These are phyloP conservation scores for Drosophila burlai DNA, from an alignment of 1,140 invertebrate species.

Conservation along the genomic window DNA sequence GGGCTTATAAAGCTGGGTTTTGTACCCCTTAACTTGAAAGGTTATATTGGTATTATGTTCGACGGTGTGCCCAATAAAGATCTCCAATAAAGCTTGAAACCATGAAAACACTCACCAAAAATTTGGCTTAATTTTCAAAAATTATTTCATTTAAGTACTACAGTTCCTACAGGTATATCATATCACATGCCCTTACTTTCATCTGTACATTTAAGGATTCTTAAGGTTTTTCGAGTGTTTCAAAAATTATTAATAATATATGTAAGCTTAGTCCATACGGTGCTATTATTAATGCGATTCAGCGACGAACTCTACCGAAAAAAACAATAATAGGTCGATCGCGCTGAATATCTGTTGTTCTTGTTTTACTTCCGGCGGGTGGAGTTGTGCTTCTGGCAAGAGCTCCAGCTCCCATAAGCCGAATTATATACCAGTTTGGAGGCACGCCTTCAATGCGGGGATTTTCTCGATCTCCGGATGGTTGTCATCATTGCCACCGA, in stretches of 20 bases:
- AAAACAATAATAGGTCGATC: conserved; percentile 1
- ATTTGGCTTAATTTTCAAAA: no score
- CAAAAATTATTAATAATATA: not conserved
- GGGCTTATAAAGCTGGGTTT: no score
- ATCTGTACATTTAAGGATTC: no score
- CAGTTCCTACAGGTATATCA: no score
- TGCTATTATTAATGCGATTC: not conserved
- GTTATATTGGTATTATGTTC: not conserved
- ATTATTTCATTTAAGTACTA: no score
- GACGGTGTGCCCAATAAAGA: no score
- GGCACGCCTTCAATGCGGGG: not conserved
- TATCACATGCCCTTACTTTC: no score
- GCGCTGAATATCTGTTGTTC: conserved; percentile 1
- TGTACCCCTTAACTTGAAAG: not conserved
- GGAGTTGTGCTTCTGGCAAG: not conserved
- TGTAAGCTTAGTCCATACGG: no score
- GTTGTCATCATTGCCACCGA: conserved; percentile 33
- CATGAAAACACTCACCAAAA: no score
- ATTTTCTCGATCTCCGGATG: conserved; percentile 3
- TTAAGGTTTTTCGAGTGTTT: not conserved
- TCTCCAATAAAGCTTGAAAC: not conserved
- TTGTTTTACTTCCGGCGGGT: not conserved
- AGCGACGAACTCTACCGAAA: conserved; percentile 7
- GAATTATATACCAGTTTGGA: conserved; percentile 8
- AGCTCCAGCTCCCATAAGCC: not conserved